Base-by-base conservation (phyloP, 1,140 invertebrate genomes). In the Aculops lycopersici region DNA sequence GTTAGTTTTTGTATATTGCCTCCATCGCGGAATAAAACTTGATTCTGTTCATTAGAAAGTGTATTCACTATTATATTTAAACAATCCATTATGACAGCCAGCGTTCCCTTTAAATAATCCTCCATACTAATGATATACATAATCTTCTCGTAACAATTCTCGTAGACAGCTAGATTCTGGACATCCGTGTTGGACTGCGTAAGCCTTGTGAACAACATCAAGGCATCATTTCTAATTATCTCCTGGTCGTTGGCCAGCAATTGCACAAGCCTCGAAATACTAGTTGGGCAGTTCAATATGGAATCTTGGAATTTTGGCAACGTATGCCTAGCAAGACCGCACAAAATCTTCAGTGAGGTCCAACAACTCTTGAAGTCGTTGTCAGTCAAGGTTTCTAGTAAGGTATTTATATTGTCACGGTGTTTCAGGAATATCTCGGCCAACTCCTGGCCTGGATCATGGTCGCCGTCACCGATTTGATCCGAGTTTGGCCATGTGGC, bases 141-240 rank as follows among this genome's bases (percentile, higher is more conserved):
- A 24, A 98, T 62, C 46, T 76, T 66, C 59, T 95, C 86, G 58
- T 95, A 98, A 0, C 81, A 83, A 62, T 92, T 95, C 61, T 98
- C 86, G 62, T 95, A 98, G 0, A 86, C 90, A 3, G 98, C 83
- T 51, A 98, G 94, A 61, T 98, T 97, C 57, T 98, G 92, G 49
- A 98, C 86, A 56, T 92, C 92, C 0, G 81, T 75, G 63, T 97
- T 95, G 4, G 72, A 72, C 60, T 83, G 83, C 0, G 84, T 94
- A 38, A 98, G 58, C 52, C 86, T 74, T 46, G 78, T 79, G 0
- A 98, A 60, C n/a, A 97, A 58, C 3, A 97, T 58, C 13, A 98
- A 58, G 2, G 79, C 78, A 62, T 94, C 81, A 59, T 97, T 98
- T 44, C 90, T 61, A 35, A 98, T 79, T 3, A 95, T 75, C 68